Base-by-base conservation (phyloP, 2,113 vertebrate species). In the Panurus biarmicus region DNA sequence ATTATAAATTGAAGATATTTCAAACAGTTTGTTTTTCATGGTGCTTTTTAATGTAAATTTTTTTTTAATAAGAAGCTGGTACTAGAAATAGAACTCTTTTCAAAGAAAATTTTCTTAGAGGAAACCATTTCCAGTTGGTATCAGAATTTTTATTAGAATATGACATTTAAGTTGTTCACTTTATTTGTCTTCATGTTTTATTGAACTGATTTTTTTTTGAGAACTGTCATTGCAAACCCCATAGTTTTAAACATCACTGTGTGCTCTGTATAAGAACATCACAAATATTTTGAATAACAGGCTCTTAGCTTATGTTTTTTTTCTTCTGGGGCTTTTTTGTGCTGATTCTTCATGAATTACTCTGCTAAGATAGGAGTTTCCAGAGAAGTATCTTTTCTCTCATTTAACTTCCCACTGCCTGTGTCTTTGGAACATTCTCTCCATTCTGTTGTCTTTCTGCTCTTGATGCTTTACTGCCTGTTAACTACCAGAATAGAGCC, bases 1-100 rank as follows among this genome's bases (percentile, higher is more conserved):
- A 19, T 71, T 77, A 40, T 60, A 66, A 95, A 82, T 31, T 29
- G 61, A 61, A 66, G 64, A 31, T 77, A 28, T 71, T 85, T 94
- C 21, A 42, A 67, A 14, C 29, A 51, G 25, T 47, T 82, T 77
- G 12, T 38, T 95, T 92, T 67, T 60, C 16, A 22, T 23, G 12
- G 31, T 86, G 48, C 13, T 85, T 72, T 80, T 4, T 0, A 54
- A 17, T 33, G 18, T 61, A 54, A 61, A 29, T 3, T 11, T 16
- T 15, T 18, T 62, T 26, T 48, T 1, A 45, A 8, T 58, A 42
- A 45, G 42, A 86, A 64, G 40, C 72, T 44, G 47, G 18, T 86
- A 51, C 2, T 51, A 51, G 38, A 80, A 88, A 58, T 83, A 57
- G 58, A 87, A 29, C 14, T 29, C 54, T 53, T 85, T 36, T 10